Conservation (phyloP, 2,888 invertebrate genomes). For the Sthenelais limicola region DNA sequence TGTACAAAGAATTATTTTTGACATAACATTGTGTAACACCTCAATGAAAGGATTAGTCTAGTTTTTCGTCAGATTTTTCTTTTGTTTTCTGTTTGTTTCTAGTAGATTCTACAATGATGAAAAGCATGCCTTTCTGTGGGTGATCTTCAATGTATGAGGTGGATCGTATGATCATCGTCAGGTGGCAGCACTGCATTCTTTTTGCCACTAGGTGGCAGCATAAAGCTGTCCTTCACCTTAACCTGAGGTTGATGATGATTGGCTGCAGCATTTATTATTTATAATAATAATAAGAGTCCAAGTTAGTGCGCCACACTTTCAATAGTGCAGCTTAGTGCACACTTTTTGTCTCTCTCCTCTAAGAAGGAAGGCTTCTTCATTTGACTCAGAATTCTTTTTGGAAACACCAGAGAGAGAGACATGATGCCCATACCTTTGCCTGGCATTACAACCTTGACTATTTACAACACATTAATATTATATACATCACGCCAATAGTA, state of each 20-base stretch:
- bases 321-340: too few species aligned
- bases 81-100: slow-evolving; percentile 26
- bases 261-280: slow-evolving; percentile 34
- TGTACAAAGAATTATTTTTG: slow-evolving; percentile 35
- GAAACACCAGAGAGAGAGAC: slow-evolving; percentile 4
- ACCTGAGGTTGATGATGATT: slow-evolving; percentile 36
- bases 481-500: slow-evolving; percentile 18
- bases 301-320: too few species aligned
- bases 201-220: slow-evolving; percentile 22
- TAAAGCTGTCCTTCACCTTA: slow-evolving; percentile 25
- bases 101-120: slow-evolving; percentile 39
- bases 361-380: slow-evolving; percentile 19
- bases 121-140: slow-evolving; percentile 24
- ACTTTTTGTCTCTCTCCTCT: background rate
- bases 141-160: slow-evolving; percentile 32
- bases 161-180: slow-evolving; percentile 13
- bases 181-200: background rate
- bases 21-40: slow-evolving; percentile 29
- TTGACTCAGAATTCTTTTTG: background rate
- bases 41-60: slow-evolving; percentile 35
- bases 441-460: slow-evolving; percentile 1
- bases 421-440: background rate
- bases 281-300: too few species aligned
- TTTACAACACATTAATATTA: slow-evolving; percentile 25
- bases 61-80: too few species aligned